Evolutionary conservation across 2,113 vertebrate species (phyloP), one percentile per base, ranked within the genome.

Genomic region (Danio rerio): DNA sequence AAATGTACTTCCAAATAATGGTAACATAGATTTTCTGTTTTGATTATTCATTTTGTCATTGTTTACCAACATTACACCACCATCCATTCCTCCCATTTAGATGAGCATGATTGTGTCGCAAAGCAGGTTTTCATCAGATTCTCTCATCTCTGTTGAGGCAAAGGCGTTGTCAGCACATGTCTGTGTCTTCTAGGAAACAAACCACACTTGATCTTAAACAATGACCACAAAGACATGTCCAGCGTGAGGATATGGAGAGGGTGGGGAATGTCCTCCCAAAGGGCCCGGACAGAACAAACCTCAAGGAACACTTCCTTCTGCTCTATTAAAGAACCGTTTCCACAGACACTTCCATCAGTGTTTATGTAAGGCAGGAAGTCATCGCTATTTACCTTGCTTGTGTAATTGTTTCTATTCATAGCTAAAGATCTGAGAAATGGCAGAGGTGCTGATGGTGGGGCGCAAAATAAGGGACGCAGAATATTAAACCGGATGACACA

Each of bases 231-330:
- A 81, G 79, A 83, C 72, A 50, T 73, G 78, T 86, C 73, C 61
- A 84, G 74, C 73, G 31, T 62, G 73, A 84, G 79, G 85, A 84
- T 84, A 71, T 81, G 79, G 55, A 62, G 78, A 66, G 85, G 85
- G 85, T 84, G 85, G 74, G 73, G 85, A 81, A 68, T 78, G 66
- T 83, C 45, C 66, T 83, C 81, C 72, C 61, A 45, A 49, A 45
- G 62, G 81, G 50, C 71, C 63, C 55, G 16, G 40, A 70, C 82
- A 49, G 66, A 83, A 78, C 58, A 84, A 72, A 80, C 56, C 77
- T 86, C 79, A 56, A 86, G 79, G 82, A 86, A 86, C 66, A 61
- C 82, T 86, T 86, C 85, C 78, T 80, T 84, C 79, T 55, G 21
- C 74, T 84, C 81, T 81, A 56, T 84, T 80, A 78, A 75, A 78